These are phyloP conservation scores for Neofelis nebulosa DNA, from an alignment of 2,113 vertebrate species.

Conservation along the genomic window DNA sequence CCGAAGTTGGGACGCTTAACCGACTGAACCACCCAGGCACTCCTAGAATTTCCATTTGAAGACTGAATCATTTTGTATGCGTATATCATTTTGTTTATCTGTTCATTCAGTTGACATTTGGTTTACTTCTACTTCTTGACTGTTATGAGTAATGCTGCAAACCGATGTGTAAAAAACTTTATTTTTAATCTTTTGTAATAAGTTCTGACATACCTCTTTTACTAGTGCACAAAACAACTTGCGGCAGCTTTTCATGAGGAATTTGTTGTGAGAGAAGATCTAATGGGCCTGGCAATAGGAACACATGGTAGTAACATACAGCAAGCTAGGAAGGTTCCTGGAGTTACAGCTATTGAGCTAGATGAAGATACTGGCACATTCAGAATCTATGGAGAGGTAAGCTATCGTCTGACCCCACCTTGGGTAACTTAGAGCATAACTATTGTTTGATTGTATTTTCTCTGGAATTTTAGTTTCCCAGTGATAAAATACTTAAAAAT, in stretches of 20 bases:
- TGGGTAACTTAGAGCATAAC: neutral
- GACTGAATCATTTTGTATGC: neutral
- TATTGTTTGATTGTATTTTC: neutral
- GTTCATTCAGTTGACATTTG: neutral
- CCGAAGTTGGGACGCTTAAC: no score
- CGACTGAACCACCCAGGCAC: no score
- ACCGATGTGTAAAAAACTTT: neutral
- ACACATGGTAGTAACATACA: conserved; percentile 91
- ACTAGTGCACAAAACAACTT: conserved; percentile 90
- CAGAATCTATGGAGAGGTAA: conserved; percentile 91
- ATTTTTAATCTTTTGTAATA: conserved; percentile 23
- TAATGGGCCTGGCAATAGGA: conserved; percentile 92
- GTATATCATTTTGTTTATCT: neutral
- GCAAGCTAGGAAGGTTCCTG: conserved; percentile 90
- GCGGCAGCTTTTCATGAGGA: conserved; percentile 91
- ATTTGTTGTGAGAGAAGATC: conserved; percentile 91
- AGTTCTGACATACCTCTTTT: conserved; percentile 51
- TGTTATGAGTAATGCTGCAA: neutral
- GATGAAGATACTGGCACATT: conserved; percentile 91
- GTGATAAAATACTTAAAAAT: neutral
- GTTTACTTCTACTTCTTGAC: neutral
- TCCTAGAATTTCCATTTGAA: neutral
- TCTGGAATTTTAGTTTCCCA: neutral
- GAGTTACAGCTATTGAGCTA: conserved; percentile 90
- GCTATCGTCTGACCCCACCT: neutral